These are phyloP conservation scores for Lepisosteus osseus DNA, from an alignment of 2,113 vertebrate genomes.

Conservation along the genomic window DNA sequence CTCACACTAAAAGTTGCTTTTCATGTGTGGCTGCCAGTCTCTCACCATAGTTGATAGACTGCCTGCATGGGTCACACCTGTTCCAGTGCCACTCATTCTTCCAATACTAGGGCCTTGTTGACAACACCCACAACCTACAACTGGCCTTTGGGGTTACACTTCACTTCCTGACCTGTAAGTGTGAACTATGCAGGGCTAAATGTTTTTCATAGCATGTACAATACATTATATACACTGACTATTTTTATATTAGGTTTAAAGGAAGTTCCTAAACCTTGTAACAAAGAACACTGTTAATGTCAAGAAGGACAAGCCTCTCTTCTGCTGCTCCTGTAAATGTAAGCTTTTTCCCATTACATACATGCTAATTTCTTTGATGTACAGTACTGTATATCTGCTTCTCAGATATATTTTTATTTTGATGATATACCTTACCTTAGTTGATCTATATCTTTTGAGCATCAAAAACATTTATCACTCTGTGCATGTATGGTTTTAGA, in stretches of 20 bases:
- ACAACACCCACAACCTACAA: slow-evolving; percentile 4
- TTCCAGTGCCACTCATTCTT: neutral
- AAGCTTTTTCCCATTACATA: too few species aligned
- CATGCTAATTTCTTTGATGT: too few species aligned
- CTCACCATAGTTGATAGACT: neutral
- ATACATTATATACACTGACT: neutral
- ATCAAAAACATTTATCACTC: too few species aligned
- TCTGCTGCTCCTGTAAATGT: slow-evolving; percentile 14
- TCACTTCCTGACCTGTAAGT: slow-evolving; percentile 23
- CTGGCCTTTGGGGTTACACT: slow-evolving; percentile 14
- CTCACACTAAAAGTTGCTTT: neutral
- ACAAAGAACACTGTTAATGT: too few species aligned
- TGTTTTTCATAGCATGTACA: neutral
- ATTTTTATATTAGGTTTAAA: slow-evolving; percentile 14
- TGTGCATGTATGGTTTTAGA: too few species aligned
- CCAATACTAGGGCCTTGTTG: slow-evolving; percentile 4
- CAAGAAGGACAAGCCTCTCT: slow-evolving; percentile 11
- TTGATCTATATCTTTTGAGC: too few species aligned
- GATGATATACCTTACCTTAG: too few species aligned
- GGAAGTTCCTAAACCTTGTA: slow-evolving; percentile 10
- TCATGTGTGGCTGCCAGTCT: neutral
- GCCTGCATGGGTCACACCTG: neutral
- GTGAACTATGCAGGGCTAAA: slow-evolving; percentile 16
- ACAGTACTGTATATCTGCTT: too few species aligned
- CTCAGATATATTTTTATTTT: too few species aligned